These are phyloP conservation scores for Corvus hawaiiensis DNA, from an alignment of 2,113 vertebrate species.

Conservation along the genomic window DNA sequence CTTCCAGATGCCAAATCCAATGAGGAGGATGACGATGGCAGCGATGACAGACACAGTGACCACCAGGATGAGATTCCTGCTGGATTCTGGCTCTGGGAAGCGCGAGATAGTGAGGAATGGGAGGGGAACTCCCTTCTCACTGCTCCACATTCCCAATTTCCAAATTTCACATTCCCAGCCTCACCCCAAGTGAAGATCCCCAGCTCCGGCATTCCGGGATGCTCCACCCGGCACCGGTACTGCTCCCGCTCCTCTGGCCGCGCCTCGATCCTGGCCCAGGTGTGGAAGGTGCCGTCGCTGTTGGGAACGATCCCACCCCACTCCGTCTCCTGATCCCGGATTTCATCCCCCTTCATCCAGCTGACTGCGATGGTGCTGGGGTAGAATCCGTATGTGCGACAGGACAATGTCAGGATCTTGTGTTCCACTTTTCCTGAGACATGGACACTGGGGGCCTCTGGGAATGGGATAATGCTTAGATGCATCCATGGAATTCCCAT, in stretches of 20 bases:
- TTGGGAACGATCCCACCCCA: neutral
- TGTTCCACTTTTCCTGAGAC: neutral
- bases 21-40: neutral
- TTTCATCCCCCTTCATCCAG: neutral
- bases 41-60: neutral
- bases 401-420: neutral
- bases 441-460: neutral
- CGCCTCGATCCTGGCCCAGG: neutral
- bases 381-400: neutral
- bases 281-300: neutral
- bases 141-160: neutral
- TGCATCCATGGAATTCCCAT: neutral
- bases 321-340: neutral
- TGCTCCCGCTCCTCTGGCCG: neutral
- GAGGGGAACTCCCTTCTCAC: neutral
- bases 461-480: neutral
- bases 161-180: neutral
- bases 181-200: neutral
- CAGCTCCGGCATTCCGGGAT: neutral
- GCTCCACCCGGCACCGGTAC: neutral
- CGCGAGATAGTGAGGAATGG: neutral
- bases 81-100: neutral
- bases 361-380: neutral
- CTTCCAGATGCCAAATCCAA: neutral
- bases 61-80: neutral